Conservation (phyloP, 2,888 invertebrate genomes). For the Crossocerus cetratus region DNA sequence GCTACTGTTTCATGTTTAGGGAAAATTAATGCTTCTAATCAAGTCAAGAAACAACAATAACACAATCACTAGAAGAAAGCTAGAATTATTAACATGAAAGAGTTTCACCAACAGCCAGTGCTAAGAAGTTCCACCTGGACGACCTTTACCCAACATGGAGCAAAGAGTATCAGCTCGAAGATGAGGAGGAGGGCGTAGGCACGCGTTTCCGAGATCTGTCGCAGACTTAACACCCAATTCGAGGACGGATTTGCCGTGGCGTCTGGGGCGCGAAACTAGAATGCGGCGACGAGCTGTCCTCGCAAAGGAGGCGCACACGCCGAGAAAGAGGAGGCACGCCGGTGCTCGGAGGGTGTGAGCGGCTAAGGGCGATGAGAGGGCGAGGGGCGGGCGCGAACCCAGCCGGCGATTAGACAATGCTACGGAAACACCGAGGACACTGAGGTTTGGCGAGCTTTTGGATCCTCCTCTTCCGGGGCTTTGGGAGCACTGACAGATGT, state of each 20-base stretch:
- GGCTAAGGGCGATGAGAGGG: constrained; percentile 13
- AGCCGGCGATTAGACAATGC: constrained; percentile 72
- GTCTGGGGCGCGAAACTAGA: constrained; percentile 47
- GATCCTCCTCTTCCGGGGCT: constrained; percentile 47
- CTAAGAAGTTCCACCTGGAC: neutral
- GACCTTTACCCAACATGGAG: neutral
- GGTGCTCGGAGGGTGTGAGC: neutral
- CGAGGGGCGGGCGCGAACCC: constrained; percentile 50
- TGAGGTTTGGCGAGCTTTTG: constrained; percentile 51
- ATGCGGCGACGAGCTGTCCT: constrained; percentile 7
- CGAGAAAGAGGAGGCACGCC: constrained; percentile 17
- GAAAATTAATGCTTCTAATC: too few species aligned
- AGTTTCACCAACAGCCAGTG: too few species aligned
- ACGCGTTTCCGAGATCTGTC: constrained; percentile 21
- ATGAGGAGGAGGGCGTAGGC: neutral
- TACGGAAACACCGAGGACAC: constrained; percentile 64
- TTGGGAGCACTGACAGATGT: constrained; percentile 74
- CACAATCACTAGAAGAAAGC: too few species aligned
- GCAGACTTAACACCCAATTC: constrained; percentile 63
- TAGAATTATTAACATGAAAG: too few species aligned
- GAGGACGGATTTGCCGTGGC: constrained; percentile 65
- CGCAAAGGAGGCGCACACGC: constrained; percentile 17
- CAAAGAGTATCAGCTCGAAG: neutral
- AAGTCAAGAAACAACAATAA: too few species aligned
- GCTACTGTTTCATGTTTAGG: too few species aligned